Conservation (phyloP, 2,888 invertebrate species). For the Augochlorella aurata region DNA sequence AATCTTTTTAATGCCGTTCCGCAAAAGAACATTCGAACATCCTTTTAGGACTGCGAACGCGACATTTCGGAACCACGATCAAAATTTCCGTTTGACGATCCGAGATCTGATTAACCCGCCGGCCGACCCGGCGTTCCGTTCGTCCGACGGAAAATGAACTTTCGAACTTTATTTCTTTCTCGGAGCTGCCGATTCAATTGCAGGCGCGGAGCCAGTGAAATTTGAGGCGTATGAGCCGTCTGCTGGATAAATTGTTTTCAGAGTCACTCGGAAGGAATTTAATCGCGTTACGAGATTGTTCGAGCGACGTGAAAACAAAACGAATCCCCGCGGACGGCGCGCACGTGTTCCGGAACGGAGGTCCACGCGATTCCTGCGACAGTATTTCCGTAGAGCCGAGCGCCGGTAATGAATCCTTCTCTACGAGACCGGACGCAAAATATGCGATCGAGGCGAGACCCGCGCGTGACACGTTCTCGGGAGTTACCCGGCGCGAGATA, state of each 20-base stretch:
- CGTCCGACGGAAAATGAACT: neutral
- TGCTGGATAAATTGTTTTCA: neutral
- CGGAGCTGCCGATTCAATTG: neutral
- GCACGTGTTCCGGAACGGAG: neutral
- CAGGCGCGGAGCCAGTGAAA: neutral
- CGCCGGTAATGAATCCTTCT: neutral
- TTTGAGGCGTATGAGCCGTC: neutral
- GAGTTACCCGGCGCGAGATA: neutral
- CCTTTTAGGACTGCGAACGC: neutral
- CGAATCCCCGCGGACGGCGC: neutral
- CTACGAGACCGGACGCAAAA: neutral
- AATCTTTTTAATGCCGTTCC: neutral
- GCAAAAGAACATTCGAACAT: neutral
- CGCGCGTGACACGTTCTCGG: neutral
- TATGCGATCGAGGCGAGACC: neutral
- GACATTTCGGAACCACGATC: neutral
- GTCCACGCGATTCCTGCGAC: too few species aligned
- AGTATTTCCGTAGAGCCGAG: neutral
- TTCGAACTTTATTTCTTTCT: neutral
- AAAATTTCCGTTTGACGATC: neutral
- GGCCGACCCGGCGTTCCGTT: neutral
- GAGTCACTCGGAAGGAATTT: constrained; percentile 17
- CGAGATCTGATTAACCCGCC: neutral
- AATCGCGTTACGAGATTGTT: constrained; percentile 11
- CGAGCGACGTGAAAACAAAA: neutral